These are phyloP conservation scores for Esox niger DNA, from an alignment of 2,113 vertebrate genomes.

Conservation along the genomic window DNA sequence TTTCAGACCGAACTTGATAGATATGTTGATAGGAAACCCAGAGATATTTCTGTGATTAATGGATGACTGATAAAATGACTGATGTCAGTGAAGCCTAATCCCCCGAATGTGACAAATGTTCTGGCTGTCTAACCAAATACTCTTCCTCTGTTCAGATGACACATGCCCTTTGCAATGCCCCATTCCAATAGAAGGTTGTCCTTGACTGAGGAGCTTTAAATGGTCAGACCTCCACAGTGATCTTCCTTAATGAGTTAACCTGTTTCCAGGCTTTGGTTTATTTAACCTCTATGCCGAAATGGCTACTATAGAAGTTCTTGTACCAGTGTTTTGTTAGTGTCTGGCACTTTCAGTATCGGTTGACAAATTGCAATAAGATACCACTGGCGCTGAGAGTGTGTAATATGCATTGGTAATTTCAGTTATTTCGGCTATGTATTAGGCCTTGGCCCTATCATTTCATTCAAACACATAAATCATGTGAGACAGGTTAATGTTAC, in stretches of 20 bases:
- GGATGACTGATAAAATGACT: not conserved
- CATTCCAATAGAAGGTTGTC: not conserved
- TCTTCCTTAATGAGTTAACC: not conserved
- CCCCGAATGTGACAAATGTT: too few relatives aligned
- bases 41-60: not conserved
- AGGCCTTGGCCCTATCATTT: slow-evolving; percentile 15
- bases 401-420: too few relatives aligned
- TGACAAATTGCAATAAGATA: too few relatives aligned
- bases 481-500: slow-evolving; percentile 32
- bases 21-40: not conserved
- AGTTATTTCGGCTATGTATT: not conserved
- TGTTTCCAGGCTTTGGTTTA: not conserved
- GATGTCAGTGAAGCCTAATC: not conserved
- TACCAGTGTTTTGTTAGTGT: too few relatives aligned
- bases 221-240: slow-evolving; percentile 3
- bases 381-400: too few relatives aligned
- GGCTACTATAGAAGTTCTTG: too few relatives aligned
- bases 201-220: not conserved
- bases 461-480: slow-evolving; percentile 35
- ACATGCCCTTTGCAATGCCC: not conserved
- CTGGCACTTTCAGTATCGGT: too few relatives aligned
- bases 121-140: too few relatives aligned
- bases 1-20: too few relatives aligned
- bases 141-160: not conserved
- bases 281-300: too few relatives aligned